Conservation (phyloP, 2,888 invertebrate genomes). For the Drosophila fulvimacula region DNA sequence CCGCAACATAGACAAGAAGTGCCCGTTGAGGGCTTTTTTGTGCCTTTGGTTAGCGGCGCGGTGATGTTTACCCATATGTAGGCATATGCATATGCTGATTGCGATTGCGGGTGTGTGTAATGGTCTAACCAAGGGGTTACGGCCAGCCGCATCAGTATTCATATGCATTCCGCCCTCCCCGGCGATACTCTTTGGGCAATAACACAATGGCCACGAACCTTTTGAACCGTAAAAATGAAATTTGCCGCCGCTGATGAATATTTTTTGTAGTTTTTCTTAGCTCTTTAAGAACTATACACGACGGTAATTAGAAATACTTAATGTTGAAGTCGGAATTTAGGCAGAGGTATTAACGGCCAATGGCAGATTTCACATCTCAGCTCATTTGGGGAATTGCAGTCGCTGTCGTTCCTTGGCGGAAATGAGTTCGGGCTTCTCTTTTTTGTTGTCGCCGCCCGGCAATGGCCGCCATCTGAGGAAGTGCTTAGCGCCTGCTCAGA, state of each 20-base stretch:
- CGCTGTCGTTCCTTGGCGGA: conserved; percentile 44
- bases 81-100: conserved; percentile 81
- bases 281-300: conserved; percentile 23
- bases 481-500: conserved; percentile 66
- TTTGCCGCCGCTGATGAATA: conserved; percentile 42
- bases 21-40: conserved; percentile 64
- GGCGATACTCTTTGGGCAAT: conserved; percentile 29
- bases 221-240: conserved; percentile 70
- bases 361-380: conserved; percentile 15
- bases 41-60: conserved; percentile 73
- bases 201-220: conserved; percentile 58
- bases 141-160: conserved; percentile 39
- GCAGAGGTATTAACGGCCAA: not conserved
- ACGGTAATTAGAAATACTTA: conserved; percentile 25
- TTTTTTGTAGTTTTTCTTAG: not conserved
- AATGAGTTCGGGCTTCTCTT: conserved; percentile 60
- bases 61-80: conserved; percentile 82
- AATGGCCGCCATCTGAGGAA: conserved; percentile 50
- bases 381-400: conserved; percentile 12
- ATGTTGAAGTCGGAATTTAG: conserved; percentile 1
- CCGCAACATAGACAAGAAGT: conserved; percentile 73
- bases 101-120: conserved; percentile 59
- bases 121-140: conserved; percentile 20
- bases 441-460: conserved; percentile 49
- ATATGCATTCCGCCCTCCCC: conserved; percentile 15